phyloP scores from a whole-genome alignment of 1,140 invertebrate species.

The Saccostrea cuccullata region DNA sequence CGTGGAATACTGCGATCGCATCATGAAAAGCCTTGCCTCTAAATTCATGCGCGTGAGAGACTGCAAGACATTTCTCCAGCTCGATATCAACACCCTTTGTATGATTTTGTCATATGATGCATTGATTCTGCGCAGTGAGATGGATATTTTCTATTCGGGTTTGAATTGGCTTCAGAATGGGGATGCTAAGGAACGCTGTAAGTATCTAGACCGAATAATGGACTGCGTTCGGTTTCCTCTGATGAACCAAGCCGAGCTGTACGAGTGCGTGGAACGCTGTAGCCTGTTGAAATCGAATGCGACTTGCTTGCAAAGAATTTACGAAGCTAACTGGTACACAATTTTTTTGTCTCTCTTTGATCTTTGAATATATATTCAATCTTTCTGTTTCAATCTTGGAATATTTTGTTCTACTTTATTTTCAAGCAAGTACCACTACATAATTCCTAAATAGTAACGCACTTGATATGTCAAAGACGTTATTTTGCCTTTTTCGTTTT shows the following conservation, averaged over 20 bases:
- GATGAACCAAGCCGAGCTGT: background rate
- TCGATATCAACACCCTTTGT: constrained; percentile 26
- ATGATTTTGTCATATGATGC: background rate
- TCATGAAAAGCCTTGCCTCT: background rate
- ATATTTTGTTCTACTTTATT: no score
- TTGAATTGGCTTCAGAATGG: constrained; percentile 26
- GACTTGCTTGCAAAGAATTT: background rate
- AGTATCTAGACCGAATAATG: constrained; percentile 9
- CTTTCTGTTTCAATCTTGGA: no score
- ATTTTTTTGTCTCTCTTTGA: background rate
- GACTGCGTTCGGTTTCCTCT: constrained; percentile 23
- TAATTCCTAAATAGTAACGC: no score
- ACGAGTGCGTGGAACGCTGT: background rate
- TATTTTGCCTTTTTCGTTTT: no score
- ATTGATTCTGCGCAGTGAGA: constrained; percentile 27
- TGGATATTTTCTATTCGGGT: constrained; percentile 34
- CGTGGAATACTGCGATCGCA: background rate
- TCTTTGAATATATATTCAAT: no score
- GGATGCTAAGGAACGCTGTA: background rate
- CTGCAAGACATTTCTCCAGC: background rate
- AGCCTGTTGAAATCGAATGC: constrained; percentile 8
- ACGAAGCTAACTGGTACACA: constrained; percentile 9
- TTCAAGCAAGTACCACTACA: no score
- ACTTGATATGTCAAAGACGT: no score
- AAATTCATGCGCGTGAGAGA: constrained; percentile 15